Percentiles rank a stretch among this genome's conserved stretches.
phyloP scores from a whole-genome alignment of 2,888 invertebrate genomes.

The Lypha dubia region DNA sequence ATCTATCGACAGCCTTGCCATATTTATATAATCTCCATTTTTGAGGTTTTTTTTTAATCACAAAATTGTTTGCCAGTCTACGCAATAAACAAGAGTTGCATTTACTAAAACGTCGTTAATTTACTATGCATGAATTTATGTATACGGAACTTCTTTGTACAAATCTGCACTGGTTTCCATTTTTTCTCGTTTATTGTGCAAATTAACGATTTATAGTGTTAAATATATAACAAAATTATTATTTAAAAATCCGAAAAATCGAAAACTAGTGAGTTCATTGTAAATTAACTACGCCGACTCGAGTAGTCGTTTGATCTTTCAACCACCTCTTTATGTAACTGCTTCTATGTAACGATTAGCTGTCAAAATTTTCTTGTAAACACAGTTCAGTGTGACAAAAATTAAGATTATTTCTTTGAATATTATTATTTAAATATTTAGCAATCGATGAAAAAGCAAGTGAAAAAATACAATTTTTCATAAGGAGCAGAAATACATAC shows the following conservation, averaged over 20 bases:
- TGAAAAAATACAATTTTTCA: neutral
- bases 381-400: constrained; percentile 36
- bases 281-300: neutral
- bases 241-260: neutral
- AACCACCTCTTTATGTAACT: constrained; percentile 67
- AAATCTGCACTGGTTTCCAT: neutral
- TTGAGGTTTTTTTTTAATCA: constrained; percentile 38
- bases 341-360: constrained; percentile 69
- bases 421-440: constrained; percentile 22
- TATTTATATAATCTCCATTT: constrained; percentile 41
- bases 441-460: constrained; percentile 11
- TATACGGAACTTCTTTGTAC: too few relatives aligned
- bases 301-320: constrained; percentile 36
- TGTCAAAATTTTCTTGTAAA: constrained; percentile 68
- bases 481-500: neutral
- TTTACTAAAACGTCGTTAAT: neutral
- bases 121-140: neutral
- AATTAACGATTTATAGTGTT: neutral
- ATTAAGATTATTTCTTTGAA: constrained; percentile 1
- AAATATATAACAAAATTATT: neutral
- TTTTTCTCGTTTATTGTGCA: neutral
- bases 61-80: constrained; percentile 19
- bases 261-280: neutral
- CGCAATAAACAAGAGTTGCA: constrained; percentile 31
- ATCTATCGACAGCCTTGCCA: constrained; percentile 25